A percentile compares a stretch with the other conserved stretches of the same genome.
These are phyloP conservation scores for Sinelater perroti DNA, from an alignment of 2,888 invertebrate species.

Conservation along the genomic window DNA sequence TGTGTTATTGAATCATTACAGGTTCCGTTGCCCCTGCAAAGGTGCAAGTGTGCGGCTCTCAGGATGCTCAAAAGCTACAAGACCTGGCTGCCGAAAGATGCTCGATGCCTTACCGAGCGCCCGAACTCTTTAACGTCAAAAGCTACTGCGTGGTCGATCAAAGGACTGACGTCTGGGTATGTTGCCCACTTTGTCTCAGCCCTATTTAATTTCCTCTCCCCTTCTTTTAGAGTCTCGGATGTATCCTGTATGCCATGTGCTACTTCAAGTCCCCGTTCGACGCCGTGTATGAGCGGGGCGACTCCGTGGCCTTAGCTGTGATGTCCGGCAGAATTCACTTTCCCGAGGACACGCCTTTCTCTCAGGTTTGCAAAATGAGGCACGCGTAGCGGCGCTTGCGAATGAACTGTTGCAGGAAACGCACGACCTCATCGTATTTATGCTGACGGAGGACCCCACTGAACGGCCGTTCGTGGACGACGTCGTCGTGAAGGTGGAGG, in stretches of 20 bases:
- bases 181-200: too few relatives aligned
- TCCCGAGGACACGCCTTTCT: conserved; percentile 73
- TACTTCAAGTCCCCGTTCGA: conserved; percentile 89
- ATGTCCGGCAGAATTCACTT: conserved; percentile 78
- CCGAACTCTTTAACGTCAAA: conserved; percentile 87
- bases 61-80: conserved; percentile 75
- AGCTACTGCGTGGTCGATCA: conserved; percentile 83
- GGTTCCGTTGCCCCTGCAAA: conserved; percentile 74
- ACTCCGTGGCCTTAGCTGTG: conserved; percentile 86
- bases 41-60: conserved; percentile 71
- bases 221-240: conserved; percentile 79
- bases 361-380: conserved; percentile 61
- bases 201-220: too few relatives aligned
- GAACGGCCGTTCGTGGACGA: conserved; percentile 80
- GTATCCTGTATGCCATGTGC: conserved; percentile 84
- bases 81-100: conserved; percentile 86
- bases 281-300: conserved; percentile 82
- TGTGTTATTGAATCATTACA: conserved; percentile 47
- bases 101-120: conserved; percentile 88
- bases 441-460: conserved; percentile 78
- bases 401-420: conserved; percentile 67
- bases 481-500: conserved; percentile 70
- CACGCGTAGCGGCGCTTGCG: background rate
- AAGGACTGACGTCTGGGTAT: conserved; percentile 88
- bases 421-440: conserved; percentile 73